Percentiles rank a stretch among this genome's conserved stretches.
phyloP scores from a whole-genome alignment of 2,888 invertebrate genomes.

The Coenonympha glycerion region DNA sequence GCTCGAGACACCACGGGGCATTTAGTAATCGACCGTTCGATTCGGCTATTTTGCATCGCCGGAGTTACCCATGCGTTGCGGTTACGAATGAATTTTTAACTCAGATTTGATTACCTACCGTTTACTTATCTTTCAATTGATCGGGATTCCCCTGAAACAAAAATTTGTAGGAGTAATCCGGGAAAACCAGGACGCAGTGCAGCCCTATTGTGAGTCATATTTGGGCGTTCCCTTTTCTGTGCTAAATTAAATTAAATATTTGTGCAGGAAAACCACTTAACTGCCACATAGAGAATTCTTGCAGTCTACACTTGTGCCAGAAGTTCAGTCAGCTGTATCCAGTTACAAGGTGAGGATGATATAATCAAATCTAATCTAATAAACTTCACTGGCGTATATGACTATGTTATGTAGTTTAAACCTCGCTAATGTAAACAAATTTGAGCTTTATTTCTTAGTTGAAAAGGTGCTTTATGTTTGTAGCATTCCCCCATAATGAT shows the following conservation, averaged over 20 bases:
- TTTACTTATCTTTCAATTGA: too few relatives aligned
- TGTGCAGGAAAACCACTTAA: constrained; percentile 78
- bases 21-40: too few relatives aligned
- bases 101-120: too few relatives aligned
- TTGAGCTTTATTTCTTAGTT: neutral
- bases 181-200: too few relatives aligned
- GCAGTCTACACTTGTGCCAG: constrained; percentile 91
- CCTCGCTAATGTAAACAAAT: neutral
- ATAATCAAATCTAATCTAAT: constrained; percentile 24
- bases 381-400: constrained; percentile 8
- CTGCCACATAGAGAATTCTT: constrained; percentile 80
- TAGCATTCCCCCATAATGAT: neutral
- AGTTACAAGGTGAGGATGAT: constrained; percentile 74
- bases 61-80: too few relatives aligned
- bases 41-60: too few relatives aligned
- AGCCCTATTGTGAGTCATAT: too few relatives aligned
- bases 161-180: too few relatives aligned
- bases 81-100: too few relatives aligned
- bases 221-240: too few relatives aligned
- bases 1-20: too few relatives aligned
- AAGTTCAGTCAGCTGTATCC: constrained; percentile 89
- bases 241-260: neutral
- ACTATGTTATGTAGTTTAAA: constrained; percentile 1
- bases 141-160: too few relatives aligned
- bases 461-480: constrained; percentile 2